Evolutionary conservation across 2,888 invertebrate genomes (phyloP).

Genomic region (Lacanobia oleracea): DNA sequence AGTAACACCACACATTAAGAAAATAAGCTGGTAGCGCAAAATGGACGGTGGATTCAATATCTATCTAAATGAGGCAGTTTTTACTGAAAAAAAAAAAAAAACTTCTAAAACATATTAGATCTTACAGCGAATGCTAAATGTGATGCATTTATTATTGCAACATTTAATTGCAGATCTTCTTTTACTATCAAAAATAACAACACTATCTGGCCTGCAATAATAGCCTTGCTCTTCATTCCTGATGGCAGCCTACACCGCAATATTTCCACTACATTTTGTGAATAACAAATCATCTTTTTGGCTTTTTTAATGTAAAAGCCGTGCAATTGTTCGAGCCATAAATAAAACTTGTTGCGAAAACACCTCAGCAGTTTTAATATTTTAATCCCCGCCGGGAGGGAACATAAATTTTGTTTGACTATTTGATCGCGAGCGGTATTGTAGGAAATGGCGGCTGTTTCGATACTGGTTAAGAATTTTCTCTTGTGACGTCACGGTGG

Average conservation of each 20-base stretch:
- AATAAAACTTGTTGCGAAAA: conserved; percentile 84
- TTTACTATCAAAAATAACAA: not conserved
- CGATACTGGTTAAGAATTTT: conserved; percentile 65
- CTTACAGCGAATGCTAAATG: too few species aligned
- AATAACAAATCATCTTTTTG: conserved; percentile 79
- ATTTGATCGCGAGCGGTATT: conserved; percentile 71
- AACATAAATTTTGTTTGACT: conserved; percentile 84
- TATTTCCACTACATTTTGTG: conserved; percentile 74
- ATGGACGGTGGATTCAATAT: not conserved
- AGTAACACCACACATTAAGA: too few species aligned
- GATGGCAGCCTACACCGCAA: conserved; percentile 46
- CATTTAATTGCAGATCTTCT: conserved; percentile 2
- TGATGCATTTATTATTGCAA: not conserved
- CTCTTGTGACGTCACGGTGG: conserved; percentile 7
- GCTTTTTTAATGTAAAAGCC: conserved; percentile 75
- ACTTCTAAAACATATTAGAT: not conserved
- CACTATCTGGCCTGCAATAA: conserved; percentile 25
- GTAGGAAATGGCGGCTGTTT: conserved; percentile 52
- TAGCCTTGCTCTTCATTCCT: conserved; percentile 41
- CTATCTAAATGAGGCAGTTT: not conserved
- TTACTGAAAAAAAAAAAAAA: not conserved
- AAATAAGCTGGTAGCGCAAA: too few species aligned
- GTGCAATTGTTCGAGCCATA: conserved; percentile 82
- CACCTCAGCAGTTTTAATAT: conserved; percentile 88
- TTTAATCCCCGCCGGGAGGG: conserved; percentile 80